Evolutionary conservation across 2,797 vertebrate species (phyloP).

Genomic region (Xerus rutilus): DNA sequence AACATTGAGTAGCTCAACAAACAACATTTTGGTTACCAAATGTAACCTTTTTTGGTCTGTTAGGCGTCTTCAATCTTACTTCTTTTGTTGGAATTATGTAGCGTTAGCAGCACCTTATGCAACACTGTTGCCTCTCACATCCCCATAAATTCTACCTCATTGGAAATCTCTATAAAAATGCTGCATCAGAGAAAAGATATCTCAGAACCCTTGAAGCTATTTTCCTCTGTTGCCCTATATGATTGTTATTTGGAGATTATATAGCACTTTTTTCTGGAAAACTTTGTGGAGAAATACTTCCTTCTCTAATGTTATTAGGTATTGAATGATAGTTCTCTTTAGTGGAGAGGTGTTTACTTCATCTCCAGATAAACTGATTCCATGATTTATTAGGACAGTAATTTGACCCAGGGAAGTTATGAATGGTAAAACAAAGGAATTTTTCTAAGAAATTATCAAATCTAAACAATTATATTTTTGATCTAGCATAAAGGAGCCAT

Average conservation of each 20-base stretch:
- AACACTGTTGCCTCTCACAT: not conserved
- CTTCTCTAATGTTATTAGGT: constrained; percentile 12
- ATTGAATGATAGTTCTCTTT: constrained; percentile 26
- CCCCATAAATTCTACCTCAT: not conserved
- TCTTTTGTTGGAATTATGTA: constrained; percentile 30
- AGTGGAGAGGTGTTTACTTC: not conserved
- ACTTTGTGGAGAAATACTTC: constrained; percentile 34
- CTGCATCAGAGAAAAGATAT: not conserved
- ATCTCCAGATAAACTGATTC: constrained; percentile 26
- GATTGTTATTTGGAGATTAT: constrained; percentile 59
- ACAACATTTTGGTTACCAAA: not conserved
- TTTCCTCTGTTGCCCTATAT: not conserved
- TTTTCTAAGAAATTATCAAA: constrained; percentile 41
- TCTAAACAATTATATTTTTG: constrained; percentile 9
- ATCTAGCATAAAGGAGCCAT: not conserved
- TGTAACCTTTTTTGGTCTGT: not conserved
- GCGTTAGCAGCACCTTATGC: not conserved
- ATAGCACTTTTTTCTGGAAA: not conserved
- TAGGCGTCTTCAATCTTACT: not conserved
- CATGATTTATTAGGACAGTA: constrained; percentile 3
- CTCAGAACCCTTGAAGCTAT: not conserved
- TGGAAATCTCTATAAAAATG: not conserved
- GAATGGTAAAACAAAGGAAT: not conserved
- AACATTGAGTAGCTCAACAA: not conserved
- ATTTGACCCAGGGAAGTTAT: not conserved